These are phyloP conservation scores for Pelochelys cantorii DNA, from an alignment of 2,797 vertebrate species.

Conservation along the genomic window DNA sequence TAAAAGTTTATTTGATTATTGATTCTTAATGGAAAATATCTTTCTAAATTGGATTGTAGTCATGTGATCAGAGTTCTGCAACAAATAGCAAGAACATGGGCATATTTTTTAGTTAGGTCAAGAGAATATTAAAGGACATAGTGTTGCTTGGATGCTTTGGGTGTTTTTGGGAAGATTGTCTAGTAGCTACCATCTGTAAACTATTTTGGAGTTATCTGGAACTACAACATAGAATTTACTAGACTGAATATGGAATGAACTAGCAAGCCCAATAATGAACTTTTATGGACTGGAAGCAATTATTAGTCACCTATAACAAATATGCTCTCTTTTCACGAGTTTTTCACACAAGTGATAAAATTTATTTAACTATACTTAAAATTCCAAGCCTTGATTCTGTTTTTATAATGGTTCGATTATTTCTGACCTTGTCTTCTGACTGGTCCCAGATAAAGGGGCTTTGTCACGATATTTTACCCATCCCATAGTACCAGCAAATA, in stretches of 20 bases:
- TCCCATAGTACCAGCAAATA: not conserved
- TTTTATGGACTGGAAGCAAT: constrained; percentile 39
- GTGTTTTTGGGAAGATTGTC: not conserved
- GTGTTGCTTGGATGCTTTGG: not conserved
- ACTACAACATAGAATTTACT: not conserved
- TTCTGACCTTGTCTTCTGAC: not conserved
- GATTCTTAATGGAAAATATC: constrained; percentile 34
- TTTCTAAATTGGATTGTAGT: constrained; percentile 15
- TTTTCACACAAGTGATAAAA: not conserved
- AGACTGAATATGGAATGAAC: not conserved
- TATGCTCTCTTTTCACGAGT: not conserved
- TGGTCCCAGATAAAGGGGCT: not conserved
- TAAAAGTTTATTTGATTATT: not conserved
- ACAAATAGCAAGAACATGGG: not conserved
- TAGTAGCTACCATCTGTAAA: not conserved
- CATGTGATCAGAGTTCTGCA: not conserved
- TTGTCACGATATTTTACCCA: not conserved
- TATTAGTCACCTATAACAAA: constrained; percentile 21
- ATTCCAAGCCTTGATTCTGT: not conserved
- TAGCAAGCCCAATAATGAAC: not conserved
- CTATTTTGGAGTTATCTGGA: not conserved
- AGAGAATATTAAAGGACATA: not conserved
- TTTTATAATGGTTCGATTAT: not conserved
- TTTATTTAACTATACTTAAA: constrained; percentile 7
- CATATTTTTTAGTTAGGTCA: constrained; percentile 6